These are phyloP conservation scores for Myanophis thanlyinensis DNA, from an alignment of 2,113 vertebrate genomes.

Conservation along the genomic window DNA sequence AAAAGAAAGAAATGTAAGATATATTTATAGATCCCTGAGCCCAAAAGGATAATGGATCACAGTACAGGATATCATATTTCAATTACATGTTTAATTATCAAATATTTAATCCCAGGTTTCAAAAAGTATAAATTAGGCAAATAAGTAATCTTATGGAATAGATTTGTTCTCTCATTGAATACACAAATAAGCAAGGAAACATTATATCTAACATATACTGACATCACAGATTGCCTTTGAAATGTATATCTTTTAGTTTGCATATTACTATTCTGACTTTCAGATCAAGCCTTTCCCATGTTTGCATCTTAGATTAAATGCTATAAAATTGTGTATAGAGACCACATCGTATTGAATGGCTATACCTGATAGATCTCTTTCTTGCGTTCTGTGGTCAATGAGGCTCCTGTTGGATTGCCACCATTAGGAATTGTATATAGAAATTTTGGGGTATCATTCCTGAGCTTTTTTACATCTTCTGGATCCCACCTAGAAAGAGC, in stretches of 20 bases:
- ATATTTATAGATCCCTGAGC: not conserved
- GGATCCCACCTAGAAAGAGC: slow-evolving; percentile 83
- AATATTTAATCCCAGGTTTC: not conserved
- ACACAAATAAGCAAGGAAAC: not conserved
- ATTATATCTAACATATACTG: not conserved
- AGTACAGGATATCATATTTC: not conserved
- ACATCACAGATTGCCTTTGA: not conserved
- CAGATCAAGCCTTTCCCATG: not conserved
- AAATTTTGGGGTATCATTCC: slow-evolving; percentile 75
- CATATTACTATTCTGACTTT: not conserved
- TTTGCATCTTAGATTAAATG: not conserved
- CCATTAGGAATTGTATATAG: slow-evolving; percentile 95
- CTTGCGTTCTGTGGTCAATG: slow-evolving; percentile 83
- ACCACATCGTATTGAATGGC: not conserved
- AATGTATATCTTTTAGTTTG: not conserved
- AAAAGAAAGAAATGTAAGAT: too few relatives aligned
- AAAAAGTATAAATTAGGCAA: not conserved
- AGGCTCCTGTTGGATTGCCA: slow-evolving; percentile 90
- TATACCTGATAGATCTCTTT: slow-evolving; percentile 86
- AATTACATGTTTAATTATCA: not conserved
- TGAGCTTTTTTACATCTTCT: slow-evolving; percentile 70
- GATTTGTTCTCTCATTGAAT: not conserved
- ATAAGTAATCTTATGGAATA: not conserved
- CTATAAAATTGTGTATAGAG: not conserved
- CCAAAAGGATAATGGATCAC: not conserved